Conservation (phyloP, 2,113 vertebrate genomes). For the Muscicapa adusta region DNA sequence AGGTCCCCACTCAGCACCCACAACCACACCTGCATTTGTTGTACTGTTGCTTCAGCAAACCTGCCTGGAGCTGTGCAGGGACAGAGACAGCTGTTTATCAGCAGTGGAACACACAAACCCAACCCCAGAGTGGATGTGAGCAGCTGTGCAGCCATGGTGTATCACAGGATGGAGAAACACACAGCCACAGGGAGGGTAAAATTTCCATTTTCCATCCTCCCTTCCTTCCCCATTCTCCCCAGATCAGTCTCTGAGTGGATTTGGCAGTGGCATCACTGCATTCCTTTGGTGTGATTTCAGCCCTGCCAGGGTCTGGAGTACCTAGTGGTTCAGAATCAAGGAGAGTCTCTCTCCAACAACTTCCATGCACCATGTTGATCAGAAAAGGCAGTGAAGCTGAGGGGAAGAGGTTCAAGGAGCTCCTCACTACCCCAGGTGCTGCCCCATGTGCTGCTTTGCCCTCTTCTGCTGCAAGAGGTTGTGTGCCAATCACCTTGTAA, state of each 20-base stretch:
- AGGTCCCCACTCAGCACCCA: not conserved
- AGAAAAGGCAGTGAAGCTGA: not conserved
- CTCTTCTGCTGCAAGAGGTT: not conserved
- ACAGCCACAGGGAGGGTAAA: not conserved
- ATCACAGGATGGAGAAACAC: not conserved
- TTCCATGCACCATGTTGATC: accelerated
- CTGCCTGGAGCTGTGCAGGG: not conserved
- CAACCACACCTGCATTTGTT: not conserved
- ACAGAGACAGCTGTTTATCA: not conserved
- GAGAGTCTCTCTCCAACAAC: not conserved
- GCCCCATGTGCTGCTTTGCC: too few relatives aligned
- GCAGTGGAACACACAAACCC: not conserved
- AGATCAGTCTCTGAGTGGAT: accelerated
- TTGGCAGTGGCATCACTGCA: not conserved
- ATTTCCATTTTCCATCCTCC: not conserved
- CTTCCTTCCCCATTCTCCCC: not conserved
- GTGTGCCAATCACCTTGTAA: not conserved
- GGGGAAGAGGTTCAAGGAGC: not conserved
- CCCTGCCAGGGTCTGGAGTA: not conserved
- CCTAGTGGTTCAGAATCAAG: not conserved
- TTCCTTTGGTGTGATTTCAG: not conserved
- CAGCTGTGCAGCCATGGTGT: not conserved
- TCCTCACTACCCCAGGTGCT: not conserved
- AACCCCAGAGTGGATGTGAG: not conserved
- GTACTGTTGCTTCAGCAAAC: not conserved